Evolutionary conservation across 1,140 invertebrate species (phyloP).

Genomic region (Melitaea cinxia): DNA sequence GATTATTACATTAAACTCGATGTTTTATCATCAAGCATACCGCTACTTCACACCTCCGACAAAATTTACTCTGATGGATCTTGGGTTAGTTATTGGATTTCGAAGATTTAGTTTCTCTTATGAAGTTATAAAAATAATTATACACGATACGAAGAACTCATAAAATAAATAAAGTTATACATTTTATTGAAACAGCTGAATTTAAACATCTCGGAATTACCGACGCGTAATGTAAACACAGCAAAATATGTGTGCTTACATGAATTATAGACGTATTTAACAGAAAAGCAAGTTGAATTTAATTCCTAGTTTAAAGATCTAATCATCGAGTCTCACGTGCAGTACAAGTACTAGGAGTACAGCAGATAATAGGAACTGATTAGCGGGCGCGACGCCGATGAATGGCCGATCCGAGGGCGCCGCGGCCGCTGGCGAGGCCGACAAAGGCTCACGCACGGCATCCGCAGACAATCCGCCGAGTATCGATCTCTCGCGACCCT

Average conservation of each 20-base stretch:
- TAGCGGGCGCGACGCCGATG: conserved; percentile 57
- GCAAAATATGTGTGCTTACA: too few species aligned
- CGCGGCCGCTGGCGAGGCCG: conserved; percentile 53
- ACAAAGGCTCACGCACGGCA: conserved; percentile 69
- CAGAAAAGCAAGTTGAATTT: not conserved
- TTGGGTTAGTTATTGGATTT: conserved; percentile 38
- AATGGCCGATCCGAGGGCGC: conserved; percentile 55
- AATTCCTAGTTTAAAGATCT: conserved; percentile 32
- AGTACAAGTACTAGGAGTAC: conserved; percentile 20
- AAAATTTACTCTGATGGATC: conserved; percentile 43
- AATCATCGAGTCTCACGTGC: not conserved
- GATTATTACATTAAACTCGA: conserved; percentile 78
- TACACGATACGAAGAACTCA: not conserved
- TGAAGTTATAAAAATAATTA: not conserved
- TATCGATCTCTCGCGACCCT: conserved; percentile 79
- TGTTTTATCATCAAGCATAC: conserved; percentile 59
- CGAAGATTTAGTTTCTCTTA: conserved; percentile 10
- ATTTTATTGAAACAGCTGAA: not conserved
- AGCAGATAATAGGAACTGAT: conserved; percentile 60
- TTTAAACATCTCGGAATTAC: not conserved
- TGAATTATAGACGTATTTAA: too few species aligned
- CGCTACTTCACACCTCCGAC: conserved; percentile 52
- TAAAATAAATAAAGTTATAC: not conserved
- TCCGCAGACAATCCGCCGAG: conserved; percentile 73
- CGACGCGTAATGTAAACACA: too few species aligned